Percentiles rank a stretch among this genome's conserved stretches.
Evolutionary conservation across 2,797 vertebrate species (phyloP).

Genomic region (Poeciliopsis gracilis): DNA sequence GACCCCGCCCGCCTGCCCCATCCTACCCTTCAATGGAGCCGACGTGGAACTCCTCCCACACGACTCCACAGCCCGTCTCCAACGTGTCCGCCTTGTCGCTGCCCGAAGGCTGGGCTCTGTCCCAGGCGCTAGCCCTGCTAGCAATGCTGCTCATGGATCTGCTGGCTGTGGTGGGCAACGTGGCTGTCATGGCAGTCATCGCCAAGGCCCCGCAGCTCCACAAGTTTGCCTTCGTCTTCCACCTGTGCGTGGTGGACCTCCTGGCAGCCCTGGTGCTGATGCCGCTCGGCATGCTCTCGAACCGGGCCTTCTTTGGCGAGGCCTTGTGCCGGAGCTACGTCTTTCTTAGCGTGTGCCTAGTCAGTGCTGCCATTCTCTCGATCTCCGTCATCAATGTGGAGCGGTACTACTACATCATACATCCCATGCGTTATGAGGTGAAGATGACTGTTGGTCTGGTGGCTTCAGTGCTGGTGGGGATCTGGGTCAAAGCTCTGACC

Average conservation of each 20-base stretch:
- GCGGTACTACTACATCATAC: constrained; percentile 97
- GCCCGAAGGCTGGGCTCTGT: constrained; percentile 82
- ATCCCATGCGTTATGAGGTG: constrained; percentile 98
- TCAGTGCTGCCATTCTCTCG: constrained; percentile 95
- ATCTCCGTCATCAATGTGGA: constrained; percentile 98
- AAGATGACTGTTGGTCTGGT: constrained; percentile 95
- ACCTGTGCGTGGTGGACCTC: constrained; percentile 97
- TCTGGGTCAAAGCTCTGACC: constrained; percentile 95
- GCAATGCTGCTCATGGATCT: constrained; percentile 97
- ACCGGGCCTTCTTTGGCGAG: constrained; percentile 89
- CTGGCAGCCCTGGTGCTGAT: constrained; percentile 95
- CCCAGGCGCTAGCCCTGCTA: constrained; percentile 88
- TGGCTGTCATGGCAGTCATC: constrained; percentile 94
- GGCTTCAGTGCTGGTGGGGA: constrained; percentile 89
- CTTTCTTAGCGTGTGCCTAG: constrained; percentile 95
- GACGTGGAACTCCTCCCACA: constrained; percentile 87
- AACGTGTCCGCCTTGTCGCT: constrained; percentile 81
- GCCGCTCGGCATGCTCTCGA: constrained; percentile 95
- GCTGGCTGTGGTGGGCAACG: constrained; percentile 92
- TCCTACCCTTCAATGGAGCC: constrained; percentile 90
- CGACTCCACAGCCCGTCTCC: constrained; percentile 72
- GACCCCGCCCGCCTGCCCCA: constrained; percentile 79
- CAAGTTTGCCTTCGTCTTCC: constrained; percentile 99
- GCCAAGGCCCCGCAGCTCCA: constrained; percentile 93
- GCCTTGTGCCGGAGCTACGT: constrained; percentile 93